These are phyloP conservation scores for Scolopax mira DNA, from an alignment of 2,113 vertebrate genomes.

Conservation along the genomic window DNA sequence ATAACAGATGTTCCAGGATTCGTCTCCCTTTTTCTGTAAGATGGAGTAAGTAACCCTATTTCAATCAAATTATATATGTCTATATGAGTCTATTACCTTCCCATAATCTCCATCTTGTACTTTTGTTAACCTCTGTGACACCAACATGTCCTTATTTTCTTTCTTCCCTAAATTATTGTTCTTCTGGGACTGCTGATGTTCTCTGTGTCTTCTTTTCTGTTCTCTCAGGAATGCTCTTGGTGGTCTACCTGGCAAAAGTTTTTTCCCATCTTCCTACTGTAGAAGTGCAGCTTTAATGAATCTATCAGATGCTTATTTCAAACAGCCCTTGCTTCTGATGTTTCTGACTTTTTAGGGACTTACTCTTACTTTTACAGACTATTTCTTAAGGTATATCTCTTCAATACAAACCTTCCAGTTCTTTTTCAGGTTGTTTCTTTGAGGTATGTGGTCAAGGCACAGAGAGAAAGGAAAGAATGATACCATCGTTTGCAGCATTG, in stretches of 20 bases:
- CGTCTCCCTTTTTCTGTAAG: neutral
- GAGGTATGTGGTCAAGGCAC: neutral
- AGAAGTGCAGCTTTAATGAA: neutral
- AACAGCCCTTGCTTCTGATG: neutral
- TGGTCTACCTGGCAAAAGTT: neutral
- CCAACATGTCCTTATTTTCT: neutral
- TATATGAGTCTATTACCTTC: neutral
- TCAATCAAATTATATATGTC: neutral
- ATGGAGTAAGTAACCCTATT: neutral
- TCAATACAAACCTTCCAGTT: neutral
- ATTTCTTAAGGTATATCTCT: neutral
- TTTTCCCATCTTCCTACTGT: neutral
- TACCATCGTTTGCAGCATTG: neutral
- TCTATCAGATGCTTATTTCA: neutral
- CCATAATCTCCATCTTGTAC: neutral
- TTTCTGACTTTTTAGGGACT: neutral
- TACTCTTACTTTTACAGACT: neutral
- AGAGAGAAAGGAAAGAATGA: neutral
- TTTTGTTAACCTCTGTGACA: neutral
- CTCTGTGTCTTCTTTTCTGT: neutral
- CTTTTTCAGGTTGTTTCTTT: neutral
- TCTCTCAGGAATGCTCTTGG: neutral
- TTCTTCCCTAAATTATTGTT: neutral
- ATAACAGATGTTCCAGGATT: neutral
- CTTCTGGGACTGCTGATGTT: neutral